phyloP scores from a whole-genome alignment of 2,113 vertebrate species.

The Emydura subglobosa region DNA sequence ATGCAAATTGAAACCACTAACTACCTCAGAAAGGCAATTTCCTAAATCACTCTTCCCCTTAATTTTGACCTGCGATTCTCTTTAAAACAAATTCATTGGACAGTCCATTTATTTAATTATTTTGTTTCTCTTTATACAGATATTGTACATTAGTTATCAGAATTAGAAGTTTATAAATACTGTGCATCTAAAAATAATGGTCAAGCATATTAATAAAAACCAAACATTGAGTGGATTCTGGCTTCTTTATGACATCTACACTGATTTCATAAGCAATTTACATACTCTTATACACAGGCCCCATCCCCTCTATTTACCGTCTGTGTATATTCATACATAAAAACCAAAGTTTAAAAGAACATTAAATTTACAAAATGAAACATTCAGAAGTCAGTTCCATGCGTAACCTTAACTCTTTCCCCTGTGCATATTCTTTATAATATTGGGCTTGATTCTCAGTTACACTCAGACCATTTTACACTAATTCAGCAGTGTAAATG shows the following conservation, averaged over 20 bases:
- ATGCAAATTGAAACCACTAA: conserved; percentile 63
- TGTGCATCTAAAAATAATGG: background rate
- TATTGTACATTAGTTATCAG: background rate
- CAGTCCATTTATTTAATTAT: background rate
- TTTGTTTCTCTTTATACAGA: background rate
- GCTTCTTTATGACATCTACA: background rate
- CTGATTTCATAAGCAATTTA: background rate
- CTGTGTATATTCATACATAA: background rate
- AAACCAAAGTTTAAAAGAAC: background rate
- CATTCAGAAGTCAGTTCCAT: background rate
- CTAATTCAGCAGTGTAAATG: background rate
- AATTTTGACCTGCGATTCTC: conserved; percentile 34
- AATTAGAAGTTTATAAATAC: background rate
- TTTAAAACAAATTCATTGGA: background rate
- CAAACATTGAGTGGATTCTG: background rate
- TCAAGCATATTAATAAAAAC: background rate
- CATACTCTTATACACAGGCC: background rate
- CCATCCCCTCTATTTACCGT: background rate
- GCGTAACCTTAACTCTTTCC: background rate
- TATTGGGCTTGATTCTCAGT: background rate
- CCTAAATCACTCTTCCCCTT: conserved; percentile 19
- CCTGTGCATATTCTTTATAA: background rate
- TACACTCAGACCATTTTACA: background rate
- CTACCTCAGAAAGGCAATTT: conserved; percentile 52
- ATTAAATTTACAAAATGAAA: background rate